Evolutionary conservation across 1,140 invertebrate genomes (phyloP).

Genomic region (Drosophila sproati): DNA sequence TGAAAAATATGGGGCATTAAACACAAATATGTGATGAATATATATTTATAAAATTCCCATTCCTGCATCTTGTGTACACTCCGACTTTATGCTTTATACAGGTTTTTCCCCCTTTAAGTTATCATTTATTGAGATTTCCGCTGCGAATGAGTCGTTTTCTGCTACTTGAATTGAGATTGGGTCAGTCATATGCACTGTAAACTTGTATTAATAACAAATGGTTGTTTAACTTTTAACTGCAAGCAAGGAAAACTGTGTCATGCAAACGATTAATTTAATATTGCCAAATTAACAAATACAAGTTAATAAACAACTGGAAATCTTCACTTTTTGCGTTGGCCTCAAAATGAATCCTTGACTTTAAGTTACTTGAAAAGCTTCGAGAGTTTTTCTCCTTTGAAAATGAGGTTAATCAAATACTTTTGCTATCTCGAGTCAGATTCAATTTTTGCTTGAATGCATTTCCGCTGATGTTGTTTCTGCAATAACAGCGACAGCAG

Average conservation of each 20-base stretch:
- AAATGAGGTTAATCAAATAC: slow-evolving; percentile 39
- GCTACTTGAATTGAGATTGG: slow-evolving; percentile 4
- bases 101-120: neutral
- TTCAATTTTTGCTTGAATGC: slow-evolving; percentile 57
- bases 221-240: neutral
- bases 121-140: slow-evolving; percentile 7
- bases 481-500: slow-evolving; percentile 30
- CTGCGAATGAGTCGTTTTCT: neutral
- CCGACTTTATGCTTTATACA: neutral
- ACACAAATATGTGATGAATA: slow-evolving; percentile 39
- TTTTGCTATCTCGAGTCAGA: slow-evolving; percentile 22
- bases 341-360: too few species aligned
- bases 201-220: neutral
- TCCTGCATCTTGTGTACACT: neutral
- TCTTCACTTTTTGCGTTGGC: too few species aligned
- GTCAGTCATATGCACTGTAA: neutral
- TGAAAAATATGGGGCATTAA: slow-evolving; percentile 36
- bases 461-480: slow-evolving; percentile 60
- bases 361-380: neutral
- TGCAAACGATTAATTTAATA: too few species aligned
- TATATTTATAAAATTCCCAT: slow-evolving; percentile 30
- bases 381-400: slow-evolving; percentile 8
- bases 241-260: neutral
- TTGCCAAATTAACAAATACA: too few species aligned
- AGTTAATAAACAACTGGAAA: too few species aligned